Evolutionary conservation across 2,888 invertebrate genomes (phyloP).

Genomic region (Scelioninae gen. 1): DNA sequence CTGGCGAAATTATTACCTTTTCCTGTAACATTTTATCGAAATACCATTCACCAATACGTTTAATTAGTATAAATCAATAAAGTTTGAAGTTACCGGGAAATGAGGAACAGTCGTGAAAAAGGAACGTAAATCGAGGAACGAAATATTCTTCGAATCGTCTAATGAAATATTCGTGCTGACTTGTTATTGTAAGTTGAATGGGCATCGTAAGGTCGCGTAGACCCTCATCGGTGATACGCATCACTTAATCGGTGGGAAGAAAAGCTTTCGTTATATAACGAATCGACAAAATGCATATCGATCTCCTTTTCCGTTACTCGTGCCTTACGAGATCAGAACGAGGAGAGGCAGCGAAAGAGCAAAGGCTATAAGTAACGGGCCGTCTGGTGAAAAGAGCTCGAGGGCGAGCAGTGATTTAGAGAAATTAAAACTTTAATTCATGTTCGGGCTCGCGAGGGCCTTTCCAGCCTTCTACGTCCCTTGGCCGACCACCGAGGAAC

Average conservation of each 20-base stretch:
- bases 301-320: slow-evolving; percentile 75
- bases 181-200: slow-evolving; percentile 58
- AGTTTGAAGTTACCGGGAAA: too few species aligned
- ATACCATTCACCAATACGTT: too few species aligned
- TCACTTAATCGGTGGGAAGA: slow-evolving; percentile 57
- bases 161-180: slow-evolving; percentile 60
- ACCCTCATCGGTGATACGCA: slow-evolving; percentile 65
- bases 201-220: slow-evolving; percentile 42
- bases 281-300: slow-evolving; percentile 78
- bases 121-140: too few species aligned
- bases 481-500: slow-evolving; percentile 71
- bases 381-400: slow-evolving; percentile 82
- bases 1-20: too few species aligned
- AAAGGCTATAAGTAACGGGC: slow-evolving; percentile 83
- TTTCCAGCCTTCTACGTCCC: slow-evolving; percentile 70
- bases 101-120: not conserved
- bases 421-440: slow-evolving; percentile 85
- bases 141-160: slow-evolving; percentile 9
- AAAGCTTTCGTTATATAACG: slow-evolving; percentile 55
- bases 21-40: too few species aligned
- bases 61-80: too few species aligned
- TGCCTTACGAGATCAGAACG: slow-evolving; percentile 76
- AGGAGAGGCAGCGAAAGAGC: slow-evolving; percentile 80
- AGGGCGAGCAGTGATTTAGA: slow-evolving; percentile 83
- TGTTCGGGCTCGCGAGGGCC: slow-evolving; percentile 79